These are phyloP conservation scores for Parus major DNA, from an alignment of 2,113 vertebrate genomes.

Conservation along the genomic window DNA sequence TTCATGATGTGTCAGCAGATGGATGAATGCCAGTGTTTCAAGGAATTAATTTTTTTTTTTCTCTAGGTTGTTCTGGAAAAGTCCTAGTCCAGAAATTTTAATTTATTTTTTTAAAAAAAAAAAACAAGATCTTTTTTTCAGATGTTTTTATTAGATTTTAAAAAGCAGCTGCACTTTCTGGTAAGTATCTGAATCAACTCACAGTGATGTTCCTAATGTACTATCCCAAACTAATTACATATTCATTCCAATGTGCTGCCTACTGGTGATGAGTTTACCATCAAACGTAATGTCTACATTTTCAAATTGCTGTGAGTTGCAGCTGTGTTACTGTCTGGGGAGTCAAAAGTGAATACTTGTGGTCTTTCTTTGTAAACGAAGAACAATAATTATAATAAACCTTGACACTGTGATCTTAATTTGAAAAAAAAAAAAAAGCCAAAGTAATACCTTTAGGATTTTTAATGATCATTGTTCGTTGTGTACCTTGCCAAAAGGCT, in stretches of 20 bases:
- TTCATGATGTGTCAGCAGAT: background rate
- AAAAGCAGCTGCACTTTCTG: background rate
- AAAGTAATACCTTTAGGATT: background rate
- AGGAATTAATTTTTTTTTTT: background rate
- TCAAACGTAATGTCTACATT: background rate
- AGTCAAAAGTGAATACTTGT: background rate
- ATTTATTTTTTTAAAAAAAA: background rate
- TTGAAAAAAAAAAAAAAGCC: background rate
- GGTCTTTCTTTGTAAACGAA: background rate
- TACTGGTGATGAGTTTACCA: background rate
- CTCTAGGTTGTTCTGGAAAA: background rate
- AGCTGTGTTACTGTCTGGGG: background rate
- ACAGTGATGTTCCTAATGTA: background rate
- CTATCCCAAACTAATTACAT: background rate
- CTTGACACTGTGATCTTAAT: background rate
- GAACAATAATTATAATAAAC: background rate
- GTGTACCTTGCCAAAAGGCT: background rate
- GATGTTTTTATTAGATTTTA: background rate
- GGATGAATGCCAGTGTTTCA: background rate
- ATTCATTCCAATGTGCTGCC: background rate
- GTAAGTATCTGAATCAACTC: background rate
- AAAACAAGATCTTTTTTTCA: background rate
- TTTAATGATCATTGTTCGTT: background rate
- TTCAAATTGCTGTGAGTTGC: background rate
- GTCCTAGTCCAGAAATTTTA: background rate